Conservation (phyloP, 2,888 invertebrate genomes). For the Altica lythri region DNA sequence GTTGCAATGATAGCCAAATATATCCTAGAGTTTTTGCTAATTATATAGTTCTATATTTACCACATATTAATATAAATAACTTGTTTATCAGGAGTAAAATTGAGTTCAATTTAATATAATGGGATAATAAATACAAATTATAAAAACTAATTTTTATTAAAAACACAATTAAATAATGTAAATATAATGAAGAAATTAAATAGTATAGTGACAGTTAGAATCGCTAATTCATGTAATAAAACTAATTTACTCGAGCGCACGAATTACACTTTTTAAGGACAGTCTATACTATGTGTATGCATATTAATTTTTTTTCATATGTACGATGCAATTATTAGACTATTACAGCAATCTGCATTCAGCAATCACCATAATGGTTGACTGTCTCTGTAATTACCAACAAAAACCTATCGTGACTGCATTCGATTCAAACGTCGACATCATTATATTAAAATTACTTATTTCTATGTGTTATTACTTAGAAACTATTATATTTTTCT, state of each 20-base stretch:
- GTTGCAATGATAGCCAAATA: no score
- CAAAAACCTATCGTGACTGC: conserved; percentile 56
- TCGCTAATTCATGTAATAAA: conserved; percentile 12
- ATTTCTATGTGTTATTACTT: conserved; percentile 18
- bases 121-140: no score
- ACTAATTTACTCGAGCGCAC: conserved; percentile 3
- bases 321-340: conserved; percentile 41
- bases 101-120: no score
- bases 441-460: conserved; percentile 36
- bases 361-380: conserved; percentile 52
- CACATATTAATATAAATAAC: no score
- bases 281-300: conserved; percentile 17
- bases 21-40: no score
- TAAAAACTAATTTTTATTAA: no score
- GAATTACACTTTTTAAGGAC: conserved; percentile 22
- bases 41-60: no score
- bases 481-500: conserved; percentile 13
- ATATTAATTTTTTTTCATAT: conserved; percentile 37
- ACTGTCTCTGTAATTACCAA: conserved; percentile 49
- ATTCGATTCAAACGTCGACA: conserved; percentile 49
- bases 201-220: no score
- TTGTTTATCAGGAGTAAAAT: no score
- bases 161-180: no score
- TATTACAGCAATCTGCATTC: conserved; percentile 51
- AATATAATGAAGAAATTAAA: no score